A percentile compares a stretch with the other conserved stretches of the same genome.
Conservation (phyloP, 2,113 vertebrate species). For the Tetraodon nigroviridis region DNA sequence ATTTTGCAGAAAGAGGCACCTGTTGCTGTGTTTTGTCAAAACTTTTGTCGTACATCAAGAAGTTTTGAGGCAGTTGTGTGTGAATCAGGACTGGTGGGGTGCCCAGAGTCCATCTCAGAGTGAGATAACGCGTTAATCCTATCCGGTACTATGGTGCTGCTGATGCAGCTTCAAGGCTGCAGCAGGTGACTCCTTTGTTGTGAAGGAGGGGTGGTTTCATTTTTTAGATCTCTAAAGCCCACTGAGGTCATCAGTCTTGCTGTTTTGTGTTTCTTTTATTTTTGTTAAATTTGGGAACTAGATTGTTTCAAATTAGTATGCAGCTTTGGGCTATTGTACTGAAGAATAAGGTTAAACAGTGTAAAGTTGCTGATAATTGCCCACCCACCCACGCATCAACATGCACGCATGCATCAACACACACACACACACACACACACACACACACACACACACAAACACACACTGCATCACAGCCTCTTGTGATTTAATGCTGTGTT, state of each 20-base stretch:
- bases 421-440: conserved; percentile 40
- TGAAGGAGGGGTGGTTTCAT: conserved; percentile 29
- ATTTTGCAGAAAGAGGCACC: conserved; percentile 82
- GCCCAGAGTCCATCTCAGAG: conserved; percentile 76
- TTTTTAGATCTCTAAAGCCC: conserved; percentile 46
- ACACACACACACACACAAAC: background rate
- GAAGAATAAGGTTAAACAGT: background rate
- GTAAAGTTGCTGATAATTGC: no score
- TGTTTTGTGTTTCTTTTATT: conserved; percentile 79
- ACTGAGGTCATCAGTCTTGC: conserved; percentile 76
- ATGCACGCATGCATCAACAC: conserved; percentile 19
- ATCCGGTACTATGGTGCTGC: conserved; percentile 80
- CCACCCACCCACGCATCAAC: background rate
- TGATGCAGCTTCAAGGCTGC: conserved; percentile 75
- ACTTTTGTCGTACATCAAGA: conserved; percentile 79
- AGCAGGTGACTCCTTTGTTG: conserved; percentile 83
- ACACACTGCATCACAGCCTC: conserved; percentile 30
- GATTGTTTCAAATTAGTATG: conserved; percentile 76
- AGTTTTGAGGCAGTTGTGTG: conserved; percentile 88
- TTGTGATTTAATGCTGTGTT: conserved; percentile 42
- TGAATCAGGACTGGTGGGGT: conserved; percentile 80
- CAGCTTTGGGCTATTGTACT: conserved; percentile 5
- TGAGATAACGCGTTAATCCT: conserved; percentile 86
- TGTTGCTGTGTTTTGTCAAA: conserved; percentile 79
- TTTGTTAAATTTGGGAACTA: conserved; percentile 78